Conservation (phyloP, 2,113 vertebrate species). For the Melozone crissalis region DNA sequence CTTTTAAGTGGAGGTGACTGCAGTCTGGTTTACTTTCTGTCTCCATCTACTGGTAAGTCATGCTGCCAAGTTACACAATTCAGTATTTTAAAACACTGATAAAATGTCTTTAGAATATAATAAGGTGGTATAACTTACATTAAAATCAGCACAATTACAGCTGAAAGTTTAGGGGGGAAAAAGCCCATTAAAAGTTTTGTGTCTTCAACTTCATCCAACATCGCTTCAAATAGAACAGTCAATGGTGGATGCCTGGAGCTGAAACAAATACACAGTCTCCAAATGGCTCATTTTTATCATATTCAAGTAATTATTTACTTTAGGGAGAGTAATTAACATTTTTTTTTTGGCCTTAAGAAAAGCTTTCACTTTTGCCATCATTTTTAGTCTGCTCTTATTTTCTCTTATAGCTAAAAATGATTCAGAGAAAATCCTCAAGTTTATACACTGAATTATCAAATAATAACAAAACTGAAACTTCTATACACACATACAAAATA, state of each 20-base stretch:
- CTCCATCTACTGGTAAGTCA: neutral
- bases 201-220: neutral
- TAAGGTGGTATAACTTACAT: neutral
- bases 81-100: neutral
- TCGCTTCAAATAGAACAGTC: neutral
- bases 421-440: slow-evolving; percentile 29
- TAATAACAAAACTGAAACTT: slow-evolving; percentile 41
- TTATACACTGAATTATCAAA: slow-evolving; percentile 29
- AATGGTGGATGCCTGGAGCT: neutral
- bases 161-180: neutral
- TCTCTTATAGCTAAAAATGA: neutral
- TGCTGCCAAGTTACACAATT: neutral
- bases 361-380: neutral
- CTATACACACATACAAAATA: neutral
- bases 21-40: neutral
- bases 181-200: neutral
- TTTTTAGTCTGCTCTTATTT: neutral
- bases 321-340: neutral
- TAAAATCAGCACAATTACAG: neutral
- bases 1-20: neutral
- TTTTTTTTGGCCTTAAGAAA: neutral
- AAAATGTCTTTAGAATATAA: neutral
- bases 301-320: slow-evolving; percentile 10
- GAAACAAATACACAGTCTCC: neutral
- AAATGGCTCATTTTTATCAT: neutral